Evolutionary conservation across 2,797 vertebrate species (phyloP).

Genomic region (Sebastes variabilis): DNA sequence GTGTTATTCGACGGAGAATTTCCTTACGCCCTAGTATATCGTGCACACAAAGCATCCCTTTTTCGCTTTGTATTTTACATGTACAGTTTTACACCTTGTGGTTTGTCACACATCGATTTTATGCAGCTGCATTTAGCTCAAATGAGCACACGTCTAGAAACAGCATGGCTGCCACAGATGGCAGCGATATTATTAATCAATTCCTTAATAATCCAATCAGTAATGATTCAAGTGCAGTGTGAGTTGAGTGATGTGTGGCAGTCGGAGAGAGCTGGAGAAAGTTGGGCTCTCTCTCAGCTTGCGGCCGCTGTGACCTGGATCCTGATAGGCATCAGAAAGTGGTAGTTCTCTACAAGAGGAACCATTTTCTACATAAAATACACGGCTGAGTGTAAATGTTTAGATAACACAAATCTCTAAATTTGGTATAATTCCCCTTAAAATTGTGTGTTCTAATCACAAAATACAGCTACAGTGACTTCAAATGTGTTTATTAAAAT

Average conservation of each 20-base stretch:
- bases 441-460: background rate
- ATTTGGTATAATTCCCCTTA: background rate
- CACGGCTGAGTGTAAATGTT: background rate
- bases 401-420: background rate
- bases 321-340: background rate
- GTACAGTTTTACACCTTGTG: background rate
- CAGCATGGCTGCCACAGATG: background rate
- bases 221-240: background rate
- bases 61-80: background rate
- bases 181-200: background rate
- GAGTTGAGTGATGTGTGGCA: background rate
- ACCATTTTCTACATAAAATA: background rate
- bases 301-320: background rate
- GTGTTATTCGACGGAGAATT: too few relatives aligned
- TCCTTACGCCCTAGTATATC: background rate
- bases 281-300: background rate
- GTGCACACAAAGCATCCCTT: background rate
- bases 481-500: background rate
- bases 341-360: background rate
- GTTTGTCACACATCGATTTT: background rate
- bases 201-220: background rate
- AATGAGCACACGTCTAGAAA: background rate
- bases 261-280: background rate
- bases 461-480: background rate
- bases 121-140: background rate